Evolutionary conservation across 2,113 vertebrate species (phyloP).

Genomic region (Marmota flaviventris): DNA sequence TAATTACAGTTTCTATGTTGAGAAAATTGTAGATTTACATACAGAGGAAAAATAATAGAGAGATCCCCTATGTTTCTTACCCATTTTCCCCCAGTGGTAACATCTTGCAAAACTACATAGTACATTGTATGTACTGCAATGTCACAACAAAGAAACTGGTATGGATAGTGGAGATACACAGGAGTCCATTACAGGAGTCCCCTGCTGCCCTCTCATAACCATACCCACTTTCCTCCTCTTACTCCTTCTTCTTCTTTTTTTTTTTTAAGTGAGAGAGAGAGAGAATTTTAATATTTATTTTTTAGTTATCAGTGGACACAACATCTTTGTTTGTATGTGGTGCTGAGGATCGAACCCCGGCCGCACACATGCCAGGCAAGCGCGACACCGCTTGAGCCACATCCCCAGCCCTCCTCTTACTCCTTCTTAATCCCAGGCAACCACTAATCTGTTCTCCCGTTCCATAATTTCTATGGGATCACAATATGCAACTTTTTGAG

Average conservation of each 20-base stretch:
- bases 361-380: too few species aligned
- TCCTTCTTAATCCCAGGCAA: not conserved
- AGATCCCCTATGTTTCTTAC: not conserved
- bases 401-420: too few species aligned
- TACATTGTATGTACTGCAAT: accelerated
- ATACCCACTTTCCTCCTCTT: too few species aligned
- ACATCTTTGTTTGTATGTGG: too few species aligned
- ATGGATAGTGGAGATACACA: not conserved
- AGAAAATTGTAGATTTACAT: not conserved
- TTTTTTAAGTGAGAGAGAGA: too few species aligned
- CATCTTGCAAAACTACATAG: not conserved
- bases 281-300: too few species aligned
- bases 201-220: not conserved
- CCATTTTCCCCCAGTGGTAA: not conserved
- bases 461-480: not conserved
- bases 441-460: not conserved
- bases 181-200: too few species aligned
- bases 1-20: constrained; percentile 33
- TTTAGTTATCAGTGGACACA: too few species aligned
- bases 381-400: too few species aligned
- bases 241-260: too few species aligned
- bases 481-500: not conserved
- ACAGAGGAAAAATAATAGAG: not conserved
- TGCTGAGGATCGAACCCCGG: too few species aligned
- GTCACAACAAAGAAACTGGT: not conserved